These are phyloP conservation scores for Noctua janthina DNA, from an alignment of 2,888 invertebrate genomes.

Conservation along the genomic window DNA sequence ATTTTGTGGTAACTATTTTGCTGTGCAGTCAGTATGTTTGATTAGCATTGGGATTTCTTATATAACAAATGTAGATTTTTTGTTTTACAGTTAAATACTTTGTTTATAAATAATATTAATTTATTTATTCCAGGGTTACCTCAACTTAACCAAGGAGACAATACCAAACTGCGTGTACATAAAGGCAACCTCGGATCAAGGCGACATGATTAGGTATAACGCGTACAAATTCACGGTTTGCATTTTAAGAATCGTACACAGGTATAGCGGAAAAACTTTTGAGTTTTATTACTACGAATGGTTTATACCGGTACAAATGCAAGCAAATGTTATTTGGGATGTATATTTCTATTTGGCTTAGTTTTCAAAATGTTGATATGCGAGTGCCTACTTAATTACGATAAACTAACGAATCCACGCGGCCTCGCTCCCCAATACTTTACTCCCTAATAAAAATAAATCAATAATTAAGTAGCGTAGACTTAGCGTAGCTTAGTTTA, in stretches of 20 bases:
- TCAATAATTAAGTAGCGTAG: background rate
- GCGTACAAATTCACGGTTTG: slow-evolving; percentile 67
- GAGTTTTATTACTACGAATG: slow-evolving; percentile 66
- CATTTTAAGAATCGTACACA: slow-evolving; percentile 54
- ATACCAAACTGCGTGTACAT: slow-evolving; percentile 49
- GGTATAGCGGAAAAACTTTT: slow-evolving; percentile 10
- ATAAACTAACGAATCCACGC: background rate
- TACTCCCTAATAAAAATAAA: background rate
- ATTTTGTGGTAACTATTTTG: too few species aligned
- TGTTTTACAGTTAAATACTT: too few species aligned
- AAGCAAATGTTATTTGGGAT: slow-evolving; percentile 64
- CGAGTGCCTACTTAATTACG: background rate
- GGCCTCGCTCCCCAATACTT: background rate
- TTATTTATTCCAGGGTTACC: slow-evolving; percentile 32
- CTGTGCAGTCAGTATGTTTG: too few species aligned
- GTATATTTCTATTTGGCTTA: slow-evolving; percentile 38
- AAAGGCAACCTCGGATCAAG: slow-evolving; percentile 18
- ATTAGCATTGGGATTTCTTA: too few species aligned
- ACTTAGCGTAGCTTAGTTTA: too few species aligned
- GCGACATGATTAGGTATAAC: slow-evolving; percentile 38
- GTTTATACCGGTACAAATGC: slow-evolving; percentile 68
- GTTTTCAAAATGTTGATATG: background rate
- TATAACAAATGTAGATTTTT: too few species aligned
- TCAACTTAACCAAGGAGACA: fast-evolving
- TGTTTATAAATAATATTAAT: background rate